A percentile compares a stretch with the other conserved stretches of the same genome.
phyloP scores from a whole-genome alignment of 2,888 invertebrate species.

The Cosmia trapezina region DNA sequence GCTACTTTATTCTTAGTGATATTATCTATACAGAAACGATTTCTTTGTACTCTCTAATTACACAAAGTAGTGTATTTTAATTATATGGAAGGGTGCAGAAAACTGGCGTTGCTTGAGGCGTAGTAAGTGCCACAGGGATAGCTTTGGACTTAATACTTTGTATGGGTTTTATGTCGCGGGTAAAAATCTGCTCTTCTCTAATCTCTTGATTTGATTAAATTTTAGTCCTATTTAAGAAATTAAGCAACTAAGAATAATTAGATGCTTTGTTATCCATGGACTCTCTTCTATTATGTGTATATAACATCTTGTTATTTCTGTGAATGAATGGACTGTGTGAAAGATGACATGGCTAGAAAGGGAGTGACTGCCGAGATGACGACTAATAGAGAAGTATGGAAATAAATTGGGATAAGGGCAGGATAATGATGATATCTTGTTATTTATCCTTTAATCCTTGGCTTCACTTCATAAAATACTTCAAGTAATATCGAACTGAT shows the following conservation, averaged over 20 bases:
- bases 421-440: too few relatives aligned
- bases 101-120: constrained; percentile 76
- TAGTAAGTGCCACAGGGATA: constrained; percentile 46
- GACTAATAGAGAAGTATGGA: too few relatives aligned
- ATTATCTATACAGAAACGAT: constrained; percentile 81
- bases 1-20: constrained; percentile 76
- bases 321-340: too few relatives aligned
- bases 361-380: too few relatives aligned
- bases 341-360: too few relatives aligned
- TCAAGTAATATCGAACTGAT: neutral
- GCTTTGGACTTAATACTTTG: constrained; percentile 65
- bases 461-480: neutral
- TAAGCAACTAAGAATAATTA: neutral
- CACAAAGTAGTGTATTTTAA: constrained; percentile 82
- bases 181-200: too few relatives aligned
- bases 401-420: too few relatives aligned
- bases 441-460: neutral
- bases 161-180: neutral
- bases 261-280: neutral
- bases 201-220: too few relatives aligned
- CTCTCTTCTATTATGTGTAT: neutral
- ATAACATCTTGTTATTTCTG: neutral
- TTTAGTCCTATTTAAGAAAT: neutral
- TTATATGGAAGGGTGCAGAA: constrained; percentile 84
- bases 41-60: constrained; percentile 84